These are phyloP conservation scores for Aptenodytes forsteri DNA, from an alignment of 2,113 vertebrate genomes.

Conservation along the genomic window DNA sequence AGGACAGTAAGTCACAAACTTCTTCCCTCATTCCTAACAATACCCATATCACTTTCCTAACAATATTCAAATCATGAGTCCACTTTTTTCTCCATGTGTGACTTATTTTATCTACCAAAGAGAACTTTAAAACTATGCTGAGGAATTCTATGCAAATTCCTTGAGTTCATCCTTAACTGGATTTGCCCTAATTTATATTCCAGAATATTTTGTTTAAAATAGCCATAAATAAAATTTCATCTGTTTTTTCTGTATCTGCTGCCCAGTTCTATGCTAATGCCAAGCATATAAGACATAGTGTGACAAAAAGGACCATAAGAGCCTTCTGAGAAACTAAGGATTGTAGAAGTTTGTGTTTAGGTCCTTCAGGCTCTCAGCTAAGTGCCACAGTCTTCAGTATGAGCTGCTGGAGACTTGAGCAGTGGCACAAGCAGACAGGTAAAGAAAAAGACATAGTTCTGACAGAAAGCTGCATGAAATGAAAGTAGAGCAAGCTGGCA, in stretches of 20 bases:
- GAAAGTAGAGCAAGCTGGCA: neutral
- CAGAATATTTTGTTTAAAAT: neutral
- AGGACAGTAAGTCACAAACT: neutral
- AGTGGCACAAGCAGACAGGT: neutral
- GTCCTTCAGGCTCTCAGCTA: neutral
- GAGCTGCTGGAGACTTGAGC: neutral
- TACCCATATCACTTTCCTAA: neutral
- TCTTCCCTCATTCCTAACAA: neutral
- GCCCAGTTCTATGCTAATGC: neutral
- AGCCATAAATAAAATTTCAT: neutral
- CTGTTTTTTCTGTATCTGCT: neutral
- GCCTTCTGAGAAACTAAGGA: neutral
- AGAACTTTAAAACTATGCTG: neutral
- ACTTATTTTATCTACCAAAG: neutral
- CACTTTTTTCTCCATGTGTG: neutral
- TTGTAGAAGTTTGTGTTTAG: neutral
- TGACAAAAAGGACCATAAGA: neutral
- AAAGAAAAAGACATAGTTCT: neutral
- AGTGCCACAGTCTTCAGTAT: neutral
- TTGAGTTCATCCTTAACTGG: neutral
- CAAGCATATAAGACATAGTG: neutral
- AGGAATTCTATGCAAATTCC: neutral
- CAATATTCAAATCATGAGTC: neutral
- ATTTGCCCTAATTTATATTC: neutral
- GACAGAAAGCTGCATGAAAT: neutral